phyloP scores from a whole-genome alignment of 2,888 invertebrate genomes.

The Euplexia lucipara region DNA sequence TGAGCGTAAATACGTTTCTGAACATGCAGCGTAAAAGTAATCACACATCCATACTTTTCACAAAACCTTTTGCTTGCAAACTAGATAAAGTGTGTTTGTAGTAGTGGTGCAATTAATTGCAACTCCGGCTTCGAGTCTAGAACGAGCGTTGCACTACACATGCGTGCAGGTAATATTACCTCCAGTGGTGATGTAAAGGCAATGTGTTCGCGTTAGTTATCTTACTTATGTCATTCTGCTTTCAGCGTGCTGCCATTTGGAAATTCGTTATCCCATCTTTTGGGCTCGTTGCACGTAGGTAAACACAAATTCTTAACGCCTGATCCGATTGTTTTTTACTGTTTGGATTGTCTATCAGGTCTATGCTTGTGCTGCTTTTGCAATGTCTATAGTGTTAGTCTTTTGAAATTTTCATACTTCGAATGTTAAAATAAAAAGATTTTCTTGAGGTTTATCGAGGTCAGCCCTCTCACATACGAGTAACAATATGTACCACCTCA shows the following conservation, averaged over 20 bases:
- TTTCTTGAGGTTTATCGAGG: neutral
- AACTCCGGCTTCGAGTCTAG: slow-evolving; percentile 15
- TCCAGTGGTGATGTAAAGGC: slow-evolving; percentile 4
- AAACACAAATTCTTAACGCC: neutral
- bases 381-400: neutral
- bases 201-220: slow-evolving; percentile 41
- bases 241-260: slow-evolving; percentile 18
- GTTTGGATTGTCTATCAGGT: neutral
- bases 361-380: neutral
- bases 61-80: neutral
- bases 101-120: slow-evolving; percentile 26
- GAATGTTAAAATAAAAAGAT: neutral
- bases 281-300: neutral
- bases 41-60: neutral
- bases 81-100: neutral
- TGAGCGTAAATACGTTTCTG: no score
- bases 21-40: neutral
- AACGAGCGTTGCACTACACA: no score
- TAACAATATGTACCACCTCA: neutral
- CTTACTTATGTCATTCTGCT: slow-evolving; percentile 29
- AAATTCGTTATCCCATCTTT: slow-evolving; percentile 26
- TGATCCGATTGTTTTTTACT: slow-evolving; percentile 4
- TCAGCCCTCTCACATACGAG: neutral
- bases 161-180: slow-evolving; percentile 6
- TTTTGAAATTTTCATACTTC: neutral